Evolutionary conservation across 2,797 vertebrate genomes (phyloP).

Genomic region (Coregonus ussuriensis): DNA sequence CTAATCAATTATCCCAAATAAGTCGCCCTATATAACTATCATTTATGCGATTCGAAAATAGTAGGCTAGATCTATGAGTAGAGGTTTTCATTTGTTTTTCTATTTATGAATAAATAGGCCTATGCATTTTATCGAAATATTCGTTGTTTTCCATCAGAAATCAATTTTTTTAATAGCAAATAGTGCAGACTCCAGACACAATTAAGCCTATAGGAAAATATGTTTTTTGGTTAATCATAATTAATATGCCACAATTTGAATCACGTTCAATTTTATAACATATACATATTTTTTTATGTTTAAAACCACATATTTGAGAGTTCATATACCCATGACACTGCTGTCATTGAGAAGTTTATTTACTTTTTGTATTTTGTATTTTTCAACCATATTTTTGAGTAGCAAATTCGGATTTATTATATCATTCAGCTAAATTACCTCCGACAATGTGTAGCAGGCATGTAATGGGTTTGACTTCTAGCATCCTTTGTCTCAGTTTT

Average conservation of each 20-base stretch:
- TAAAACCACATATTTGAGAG: neutral
- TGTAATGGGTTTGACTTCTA: slow-evolving; percentile 48
- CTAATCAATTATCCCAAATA: neutral
- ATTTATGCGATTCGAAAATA: too few species aligned
- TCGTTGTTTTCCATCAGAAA: slow-evolving; percentile 18
- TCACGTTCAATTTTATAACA: neutral
- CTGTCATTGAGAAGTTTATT: neutral
- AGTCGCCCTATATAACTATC: neutral
- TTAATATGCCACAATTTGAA: neutral
- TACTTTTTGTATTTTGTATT: neutral
- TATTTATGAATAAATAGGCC: neutral
- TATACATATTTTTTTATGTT: neutral
- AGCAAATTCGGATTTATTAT: neutral
- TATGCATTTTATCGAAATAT: neutral
- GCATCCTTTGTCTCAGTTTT: slow-evolving; percentile 73
- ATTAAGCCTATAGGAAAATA: neutral
- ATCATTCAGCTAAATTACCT: slow-evolving; percentile 19
- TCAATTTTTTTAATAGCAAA: neutral
- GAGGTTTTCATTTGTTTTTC: neutral
- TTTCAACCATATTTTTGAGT: neutral
- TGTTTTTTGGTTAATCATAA: neutral
- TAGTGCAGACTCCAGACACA: neutral
- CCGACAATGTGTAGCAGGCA: slow-evolving; percentile 15
- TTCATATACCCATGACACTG: neutral
- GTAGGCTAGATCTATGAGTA: neutral